Evolutionary conservation across 2,113 vertebrate species (phyloP), one percentile per base, ranked within the genome.

Genomic region (Sarotherodon lohbergeri): DNA sequence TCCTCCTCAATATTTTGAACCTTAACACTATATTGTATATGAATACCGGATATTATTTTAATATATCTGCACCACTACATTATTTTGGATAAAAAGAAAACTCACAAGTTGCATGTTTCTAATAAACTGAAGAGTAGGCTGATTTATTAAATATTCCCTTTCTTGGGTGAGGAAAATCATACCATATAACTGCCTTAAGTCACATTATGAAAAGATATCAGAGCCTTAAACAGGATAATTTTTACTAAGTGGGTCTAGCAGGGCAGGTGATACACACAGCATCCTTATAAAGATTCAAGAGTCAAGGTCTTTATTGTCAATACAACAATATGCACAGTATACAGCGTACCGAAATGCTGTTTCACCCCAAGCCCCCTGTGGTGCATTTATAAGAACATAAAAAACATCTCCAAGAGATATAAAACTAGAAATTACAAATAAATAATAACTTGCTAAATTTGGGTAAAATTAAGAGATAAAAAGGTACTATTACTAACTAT

Each of bases 341-440:
- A 57, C 22, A 57, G 2, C 55, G 27, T 57, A 57, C 12, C 55
- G 0, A 56, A 57, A 0, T 14, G 22, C 55, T 57, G 55, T 0
- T 57, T 57, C 22, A 57, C 6, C 22, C 22, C 55, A 57, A 27
- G 55, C 12, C 22, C 22, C 55, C 55, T 56, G 0, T 3, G 55
- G 4, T 57, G 55, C 55, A 27, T 57, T 57, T 27, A 57, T 57
- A 57, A 57, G 12, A 57, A 57, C 2, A 57, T 57, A 56, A 56
- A 57, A 24, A 57, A 57, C 22, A 27, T 57, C 22, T 57, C 55
- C 22, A 57, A 27, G 22, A 57, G 55, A 8, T 57, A 14, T 27
- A 57, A 57, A 57, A 56, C 6, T 27, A 27, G 12, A 56, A 27
- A 56, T 56, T 27, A 56, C 55, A 56, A 56, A 56, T 24, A 56